Conservation (phyloP, 2,113 vertebrate genomes). For the Sturnira hondurensis region DNA sequence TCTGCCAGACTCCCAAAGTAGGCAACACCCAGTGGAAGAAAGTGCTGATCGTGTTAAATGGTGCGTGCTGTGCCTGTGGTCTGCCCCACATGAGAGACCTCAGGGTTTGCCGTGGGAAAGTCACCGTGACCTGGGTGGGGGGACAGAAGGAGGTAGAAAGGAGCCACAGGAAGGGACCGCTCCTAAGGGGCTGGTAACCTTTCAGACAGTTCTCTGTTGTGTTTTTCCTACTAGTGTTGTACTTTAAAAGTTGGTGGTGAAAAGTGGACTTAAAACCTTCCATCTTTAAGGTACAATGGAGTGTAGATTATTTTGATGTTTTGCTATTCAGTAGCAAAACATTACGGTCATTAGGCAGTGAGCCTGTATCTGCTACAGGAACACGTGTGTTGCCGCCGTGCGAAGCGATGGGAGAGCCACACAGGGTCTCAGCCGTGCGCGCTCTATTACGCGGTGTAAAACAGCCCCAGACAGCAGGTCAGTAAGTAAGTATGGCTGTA, state of each 20-base stretch:
- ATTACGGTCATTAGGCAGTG: too few relatives aligned
- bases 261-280: too few relatives aligned
- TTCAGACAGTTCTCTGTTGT: background rate
- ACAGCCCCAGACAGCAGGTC: background rate
- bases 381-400: background rate
- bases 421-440: background rate
- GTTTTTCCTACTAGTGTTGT: too few relatives aligned
- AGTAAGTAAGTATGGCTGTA: background rate
- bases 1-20: constrained; percentile 99
- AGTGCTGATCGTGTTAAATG: constrained; percentile 97
- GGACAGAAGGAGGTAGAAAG: background rate
- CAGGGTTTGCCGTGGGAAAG: background rate
- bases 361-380: too few relatives aligned
- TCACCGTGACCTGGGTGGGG: background rate
- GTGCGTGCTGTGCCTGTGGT: constrained; percentile 75
- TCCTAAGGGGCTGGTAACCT: background rate
- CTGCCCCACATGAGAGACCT: fast-evolving
- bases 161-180: background rate
- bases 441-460: background rate
- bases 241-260: background rate
- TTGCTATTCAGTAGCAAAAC: too few relatives aligned
- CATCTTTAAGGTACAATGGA: too few relatives aligned
- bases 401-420: background rate
- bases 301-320: too few relatives aligned
- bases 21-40: constrained; percentile 99